Conservation (phyloP, 2,113 vertebrate genomes). For the Ceuthmochares aereus region DNA sequence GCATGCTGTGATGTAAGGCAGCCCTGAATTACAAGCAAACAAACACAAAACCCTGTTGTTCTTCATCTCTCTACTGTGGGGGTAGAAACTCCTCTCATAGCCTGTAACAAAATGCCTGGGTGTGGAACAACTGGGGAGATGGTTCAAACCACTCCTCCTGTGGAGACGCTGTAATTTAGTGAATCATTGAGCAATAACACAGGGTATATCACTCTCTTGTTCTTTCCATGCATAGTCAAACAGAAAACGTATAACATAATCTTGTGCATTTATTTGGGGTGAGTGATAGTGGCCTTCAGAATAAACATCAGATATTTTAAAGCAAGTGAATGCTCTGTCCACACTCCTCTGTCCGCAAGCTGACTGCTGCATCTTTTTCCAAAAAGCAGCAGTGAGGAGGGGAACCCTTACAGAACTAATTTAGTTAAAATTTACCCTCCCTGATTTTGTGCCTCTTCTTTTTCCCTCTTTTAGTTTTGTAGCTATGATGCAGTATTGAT, state of each 20-base stretch:
- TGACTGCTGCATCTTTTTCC: not conserved
- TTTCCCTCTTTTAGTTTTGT: slow-evolving; percentile 14
- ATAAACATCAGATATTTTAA: not conserved
- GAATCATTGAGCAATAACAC: slow-evolving; percentile 8
- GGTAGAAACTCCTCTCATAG: slow-evolving; percentile 1
- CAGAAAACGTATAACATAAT: not conserved
- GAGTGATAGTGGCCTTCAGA: not conserved
- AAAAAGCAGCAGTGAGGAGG: not conserved
- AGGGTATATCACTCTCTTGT: not conserved
- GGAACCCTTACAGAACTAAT: slow-evolving; percentile 30
- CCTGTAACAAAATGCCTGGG: not conserved
- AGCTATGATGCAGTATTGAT: slow-evolving; percentile 70
- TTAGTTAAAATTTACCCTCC: slow-evolving; percentile 68
- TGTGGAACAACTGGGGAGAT: not conserved
- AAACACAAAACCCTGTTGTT: not conserved
- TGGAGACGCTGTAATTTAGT: not conserved
- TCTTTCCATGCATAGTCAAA: not conserved
- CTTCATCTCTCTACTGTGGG: not conserved
- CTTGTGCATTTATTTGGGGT: not conserved
- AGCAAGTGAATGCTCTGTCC: not conserved
- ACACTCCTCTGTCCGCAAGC: not conserved
- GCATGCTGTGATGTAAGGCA: not conserved
- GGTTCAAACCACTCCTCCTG: not conserved
- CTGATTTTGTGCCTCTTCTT: slow-evolving; percentile 20
- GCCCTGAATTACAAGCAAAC: not conserved